Evolutionary conservation across 2,797 vertebrate genomes (phyloP), one percentile per base, ranked within the genome.

Genomic region (Enteromius thamalakanensis): DNA sequence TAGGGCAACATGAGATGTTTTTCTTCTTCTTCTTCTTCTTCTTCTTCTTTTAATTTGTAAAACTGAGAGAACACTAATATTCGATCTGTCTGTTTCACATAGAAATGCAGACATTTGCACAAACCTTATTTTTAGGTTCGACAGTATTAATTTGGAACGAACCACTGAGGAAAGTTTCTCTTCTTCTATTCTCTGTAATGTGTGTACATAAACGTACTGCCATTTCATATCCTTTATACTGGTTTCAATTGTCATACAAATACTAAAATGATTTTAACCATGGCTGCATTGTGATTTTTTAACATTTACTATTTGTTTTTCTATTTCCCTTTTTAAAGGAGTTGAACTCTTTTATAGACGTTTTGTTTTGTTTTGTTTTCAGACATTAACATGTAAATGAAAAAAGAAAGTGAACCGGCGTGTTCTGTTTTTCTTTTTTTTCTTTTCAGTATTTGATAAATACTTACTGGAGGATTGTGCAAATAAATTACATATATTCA

Each of bases 291-390:
- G 67, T 78, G 69, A 29, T 29, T 82, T 85, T 85, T 84, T 86
- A 34, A 83, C 75, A 81, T 78, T 86, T 84, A 77, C 76, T 80
- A 82, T 86, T 85, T 87, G 84, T 81, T 90, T 87, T 88, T 87
- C 76, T 87, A 82, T 86, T 65, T 72, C 51, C 65, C 85, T 83
- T 90, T 87, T 87, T 87, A 83, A 88, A 84, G 85, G 86, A 88
- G 86, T 87, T 88, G 85, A 87, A 47, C 85, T 88, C 85, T 89
- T 90, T 87, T 88, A 86, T 85, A 87, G 85, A 86, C 78, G 47
- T 40, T 15, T 1, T 55, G 4, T 74, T 79, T 58, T 64, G 67
- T 69, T 88, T 87, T 84, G 80, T 75, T 87, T 86, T 87, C 23
- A 79, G 80, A 83, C 81, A 86, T 89, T 87, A 80, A 83, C 82